Conservation (phyloP, 1,140 invertebrate genomes). For the Polypedilum vanderplanki region DNA sequence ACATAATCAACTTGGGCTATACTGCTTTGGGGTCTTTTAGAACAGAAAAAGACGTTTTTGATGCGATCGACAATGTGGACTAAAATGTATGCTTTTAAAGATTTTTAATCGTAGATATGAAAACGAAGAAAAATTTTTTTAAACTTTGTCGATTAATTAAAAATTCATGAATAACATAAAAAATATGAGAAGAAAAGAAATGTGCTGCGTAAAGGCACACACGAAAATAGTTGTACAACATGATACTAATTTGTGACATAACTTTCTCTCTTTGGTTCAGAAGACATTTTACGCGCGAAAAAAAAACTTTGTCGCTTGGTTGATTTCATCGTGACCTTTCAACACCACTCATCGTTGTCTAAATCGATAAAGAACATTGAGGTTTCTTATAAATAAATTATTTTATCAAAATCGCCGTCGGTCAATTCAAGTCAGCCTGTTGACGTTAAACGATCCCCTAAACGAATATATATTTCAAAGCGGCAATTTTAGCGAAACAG, state of each 20-base stretch:
- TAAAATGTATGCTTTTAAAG: neutral
- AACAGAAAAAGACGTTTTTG: neutral
- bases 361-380: neutral
- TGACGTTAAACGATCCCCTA: slow-evolving; percentile 21
- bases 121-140: neutral
- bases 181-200: neutral
- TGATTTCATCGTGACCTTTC: slow-evolving; percentile 8
- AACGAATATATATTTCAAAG: slow-evolving; percentile 4
- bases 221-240: neutral
- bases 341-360: too few species aligned
- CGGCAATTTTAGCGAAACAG: neutral
- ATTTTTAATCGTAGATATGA: slow-evolving; percentile 16
- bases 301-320: neutral
- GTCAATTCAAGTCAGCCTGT: neutral
- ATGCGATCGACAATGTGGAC: slow-evolving; percentile 1
- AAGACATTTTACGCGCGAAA: slow-evolving; percentile 23
- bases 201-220: neutral
- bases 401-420: slow-evolving; percentile 23
- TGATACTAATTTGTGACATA: slow-evolving; percentile 19
- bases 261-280: neutral
- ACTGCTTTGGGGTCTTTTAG: slow-evolving; percentile 19
- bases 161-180: slow-evolving; percentile 22
- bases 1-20: slow-evolving; percentile 4
- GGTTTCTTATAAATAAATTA: neutral
- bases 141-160: slow-evolving; percentile 19